Percentiles rank a stretch among this genome's conserved stretches.
Evolutionary conservation across 2,888 invertebrate genomes (phyloP).

Genomic region (Philhelius pedissequus): DNA sequence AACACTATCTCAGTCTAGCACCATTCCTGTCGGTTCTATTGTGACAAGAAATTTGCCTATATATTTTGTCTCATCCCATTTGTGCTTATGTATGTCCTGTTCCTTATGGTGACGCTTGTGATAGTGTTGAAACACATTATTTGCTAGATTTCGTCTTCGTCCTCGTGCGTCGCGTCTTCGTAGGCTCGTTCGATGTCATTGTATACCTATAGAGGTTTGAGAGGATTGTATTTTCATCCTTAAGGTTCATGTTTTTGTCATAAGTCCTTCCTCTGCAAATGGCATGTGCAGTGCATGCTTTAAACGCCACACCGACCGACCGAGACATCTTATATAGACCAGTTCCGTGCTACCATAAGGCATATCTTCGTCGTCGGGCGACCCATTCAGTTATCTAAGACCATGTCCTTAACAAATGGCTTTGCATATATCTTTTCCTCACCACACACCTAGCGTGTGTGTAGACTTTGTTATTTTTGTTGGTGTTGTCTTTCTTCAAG

Average conservation of each 20-base stretch:
- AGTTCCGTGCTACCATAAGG: conserved; percentile 18
- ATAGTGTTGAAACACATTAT: background rate
- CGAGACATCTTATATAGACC: background rate
- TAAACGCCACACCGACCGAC: background rate
- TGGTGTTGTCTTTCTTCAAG: conserved; percentile 19
- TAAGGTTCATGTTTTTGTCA: conserved; percentile 58
- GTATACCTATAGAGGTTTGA: background rate
- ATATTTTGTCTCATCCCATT: background rate
- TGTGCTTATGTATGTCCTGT: background rate
- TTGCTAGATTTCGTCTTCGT: background rate
- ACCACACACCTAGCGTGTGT: background rate
- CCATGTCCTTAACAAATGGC: conserved; percentile 50
- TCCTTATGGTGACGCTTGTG: background rate
- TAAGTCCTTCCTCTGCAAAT: conserved; percentile 44
- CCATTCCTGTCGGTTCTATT: background rate
- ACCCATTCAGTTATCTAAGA: conserved; percentile 38
- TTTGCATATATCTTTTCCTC: background rate
- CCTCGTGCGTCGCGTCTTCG: background rate
- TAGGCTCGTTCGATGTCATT: background rate
- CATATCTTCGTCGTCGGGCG: background rate
- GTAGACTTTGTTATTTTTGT: background rate
- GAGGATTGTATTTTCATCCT: conserved; percentile 50
- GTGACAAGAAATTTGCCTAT: conserved; percentile 7
- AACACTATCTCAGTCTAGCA: background rate
- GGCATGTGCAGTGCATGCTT: conserved; percentile 41